phyloP scores from a whole-genome alignment of 2,797 vertebrate species.

The Sternarchorhynchus goeldii region DNA sequence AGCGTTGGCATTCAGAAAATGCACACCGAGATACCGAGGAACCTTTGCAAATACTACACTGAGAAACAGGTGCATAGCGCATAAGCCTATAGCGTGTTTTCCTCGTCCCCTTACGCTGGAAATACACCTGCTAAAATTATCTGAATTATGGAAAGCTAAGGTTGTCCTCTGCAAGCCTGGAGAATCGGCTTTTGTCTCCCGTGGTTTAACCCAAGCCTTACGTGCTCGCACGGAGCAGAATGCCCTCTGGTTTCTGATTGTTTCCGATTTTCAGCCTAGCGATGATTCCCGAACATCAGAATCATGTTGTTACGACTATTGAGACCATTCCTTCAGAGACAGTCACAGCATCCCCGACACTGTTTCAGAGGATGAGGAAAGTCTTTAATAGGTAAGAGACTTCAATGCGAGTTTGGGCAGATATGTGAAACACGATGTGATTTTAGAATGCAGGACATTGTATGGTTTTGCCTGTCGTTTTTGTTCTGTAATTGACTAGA shows the following conservation, averaged over 20 bases:
- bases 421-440: too few relatives aligned
- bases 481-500: not conserved
- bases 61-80: conserved; percentile 36
- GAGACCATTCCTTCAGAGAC: conserved; percentile 83
- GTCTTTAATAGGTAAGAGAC: conserved; percentile 85
- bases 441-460: too few relatives aligned
- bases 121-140: conserved; percentile 45
- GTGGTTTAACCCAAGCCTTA: conserved; percentile 54
- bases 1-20: conserved; percentile 53
- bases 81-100: conserved; percentile 23
- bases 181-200: too few relatives aligned
- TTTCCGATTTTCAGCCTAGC: conserved; percentile 43
- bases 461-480: too few relatives aligned
- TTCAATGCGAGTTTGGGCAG: not conserved
- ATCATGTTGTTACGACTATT: conserved; percentile 87
- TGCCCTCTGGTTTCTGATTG: conserved; percentile 75
- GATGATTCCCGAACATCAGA: conserved; percentile 86
- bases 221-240: conserved; percentile 56
- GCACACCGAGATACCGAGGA: conserved; percentile 38
- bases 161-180: not conserved
- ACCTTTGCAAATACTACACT: conserved; percentile 36
- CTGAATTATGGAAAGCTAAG: conserved; percentile 58
- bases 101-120: conserved; percentile 15
- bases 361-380: conserved; percentile 83
- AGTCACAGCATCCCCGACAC: conserved; percentile 75